phyloP scores from a whole-genome alignment of 2,113 vertebrate species.

The Butastur rufipennis region DNA sequence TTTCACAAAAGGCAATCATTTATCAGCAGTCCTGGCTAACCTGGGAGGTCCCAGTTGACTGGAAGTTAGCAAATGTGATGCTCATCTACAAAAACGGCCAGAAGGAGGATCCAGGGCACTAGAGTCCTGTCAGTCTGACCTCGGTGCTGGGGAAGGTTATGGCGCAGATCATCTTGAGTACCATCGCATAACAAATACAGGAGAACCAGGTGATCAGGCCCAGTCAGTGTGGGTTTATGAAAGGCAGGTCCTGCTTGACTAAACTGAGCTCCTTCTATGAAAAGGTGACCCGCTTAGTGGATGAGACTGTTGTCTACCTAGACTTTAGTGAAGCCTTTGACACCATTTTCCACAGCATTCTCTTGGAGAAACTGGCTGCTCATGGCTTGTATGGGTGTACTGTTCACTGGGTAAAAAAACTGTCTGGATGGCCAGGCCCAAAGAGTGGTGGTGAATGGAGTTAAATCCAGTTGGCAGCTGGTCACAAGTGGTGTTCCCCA shows the following conservation, averaged over 20 bases:
- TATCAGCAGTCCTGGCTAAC: not conserved
- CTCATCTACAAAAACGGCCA: not conserved
- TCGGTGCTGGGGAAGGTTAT: not conserved
- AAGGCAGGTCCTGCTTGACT: not conserved
- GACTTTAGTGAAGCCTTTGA: not conserved
- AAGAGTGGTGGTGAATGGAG: not conserved
- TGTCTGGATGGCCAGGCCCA: not conserved
- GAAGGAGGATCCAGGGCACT: not conserved
- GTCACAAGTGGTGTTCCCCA: not conserved
- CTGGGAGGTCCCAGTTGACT: not conserved
- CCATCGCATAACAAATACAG: accelerated
- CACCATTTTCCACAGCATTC: too few species aligned
- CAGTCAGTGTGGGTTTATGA: not conserved
- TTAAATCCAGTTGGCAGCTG: accelerated
- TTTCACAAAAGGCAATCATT: not conserved
- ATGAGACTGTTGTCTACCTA: not conserved
- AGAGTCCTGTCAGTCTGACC: not conserved
- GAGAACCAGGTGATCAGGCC: not conserved
- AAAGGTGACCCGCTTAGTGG: not conserved
- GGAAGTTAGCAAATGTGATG: accelerated
- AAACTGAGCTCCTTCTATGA: not conserved
- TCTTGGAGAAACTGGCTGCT: not conserved
- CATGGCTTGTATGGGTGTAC: accelerated
- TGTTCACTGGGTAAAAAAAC: not conserved
- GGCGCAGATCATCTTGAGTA: not conserved